These are phyloP conservation scores for Vipera latastei DNA, from an alignment of 2,797 vertebrate genomes.

Conservation along the genomic window DNA sequence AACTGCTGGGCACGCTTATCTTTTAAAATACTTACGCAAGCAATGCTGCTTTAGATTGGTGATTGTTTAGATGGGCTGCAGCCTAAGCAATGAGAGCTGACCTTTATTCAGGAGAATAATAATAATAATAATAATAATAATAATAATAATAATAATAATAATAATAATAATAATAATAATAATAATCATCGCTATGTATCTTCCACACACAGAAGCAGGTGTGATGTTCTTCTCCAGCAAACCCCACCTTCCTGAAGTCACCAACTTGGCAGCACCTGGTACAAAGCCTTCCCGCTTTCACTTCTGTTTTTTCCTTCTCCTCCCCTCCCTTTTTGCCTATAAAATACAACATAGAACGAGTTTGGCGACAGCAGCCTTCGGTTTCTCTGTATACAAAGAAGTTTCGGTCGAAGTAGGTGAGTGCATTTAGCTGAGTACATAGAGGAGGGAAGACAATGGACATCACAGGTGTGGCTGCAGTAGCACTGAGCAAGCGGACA, in stretches of 20 bases:
- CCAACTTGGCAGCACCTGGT: background rate
- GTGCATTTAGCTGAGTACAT: background rate
- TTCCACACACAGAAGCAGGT: background rate
- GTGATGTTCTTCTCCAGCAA: background rate
- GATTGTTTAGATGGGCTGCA: background rate
- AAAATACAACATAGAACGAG: conserved; percentile 20
- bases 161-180: background rate
- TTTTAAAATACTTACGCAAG: background rate
- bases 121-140: background rate
- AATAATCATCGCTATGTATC: background rate
- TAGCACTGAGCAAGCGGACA: background rate
- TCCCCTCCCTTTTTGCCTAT: background rate
- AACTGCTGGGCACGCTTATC: background rate
- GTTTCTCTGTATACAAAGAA: conserved; percentile 30
- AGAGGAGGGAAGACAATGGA: background rate
- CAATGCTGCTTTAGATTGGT: too few species aligned
- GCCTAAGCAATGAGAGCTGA: background rate
- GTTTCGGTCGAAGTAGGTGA: conserved; percentile 48
- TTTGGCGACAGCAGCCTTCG: background rate
- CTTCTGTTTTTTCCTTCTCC: background rate
- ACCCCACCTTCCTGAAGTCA: background rate
- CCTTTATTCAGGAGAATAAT: conserved; percentile 16
- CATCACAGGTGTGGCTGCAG: background rate
- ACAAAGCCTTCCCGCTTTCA: conserved; percentile 2
- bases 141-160: background rate